phyloP scores from a whole-genome alignment of 92 coral and sea anemone species.

The Scolanthus callimorphus region DNA sequence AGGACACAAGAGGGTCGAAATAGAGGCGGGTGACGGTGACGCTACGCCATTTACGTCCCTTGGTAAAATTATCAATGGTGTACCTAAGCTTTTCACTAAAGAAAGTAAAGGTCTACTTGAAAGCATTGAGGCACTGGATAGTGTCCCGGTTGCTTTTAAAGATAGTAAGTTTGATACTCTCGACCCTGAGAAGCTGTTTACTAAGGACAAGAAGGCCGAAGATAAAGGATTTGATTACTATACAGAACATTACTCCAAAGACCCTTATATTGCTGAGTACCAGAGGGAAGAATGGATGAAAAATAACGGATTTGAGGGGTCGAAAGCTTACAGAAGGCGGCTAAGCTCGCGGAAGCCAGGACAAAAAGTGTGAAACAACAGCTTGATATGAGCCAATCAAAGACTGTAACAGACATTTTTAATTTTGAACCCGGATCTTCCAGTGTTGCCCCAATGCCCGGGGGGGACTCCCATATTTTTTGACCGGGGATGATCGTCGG shows the following conservation, averaged over 20 bases:
- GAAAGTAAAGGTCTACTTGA: background rate
- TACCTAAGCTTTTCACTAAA: background rate
- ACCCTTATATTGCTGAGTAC: conserved; percentile 75
- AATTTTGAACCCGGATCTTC: too few relatives aligned
- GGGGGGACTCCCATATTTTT: too few relatives aligned
- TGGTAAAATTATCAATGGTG: background rate
- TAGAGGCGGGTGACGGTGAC: conserved; percentile 18
- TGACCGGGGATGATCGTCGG: too few relatives aligned
- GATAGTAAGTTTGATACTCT: background rate
- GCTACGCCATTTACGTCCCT: conserved; percentile 4
- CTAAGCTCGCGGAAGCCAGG: too few relatives aligned
- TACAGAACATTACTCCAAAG: conserved; percentile 74
- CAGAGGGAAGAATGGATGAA: conserved; percentile 71
- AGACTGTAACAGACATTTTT: too few relatives aligned
- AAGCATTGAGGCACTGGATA: conserved; percentile 1
- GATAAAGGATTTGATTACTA: conserved; percentile 49
- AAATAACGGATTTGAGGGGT: conserved; percentile 12
- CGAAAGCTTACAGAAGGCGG: conserved; percentile 18
- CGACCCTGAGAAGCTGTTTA: background rate
- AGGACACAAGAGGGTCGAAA: conserved; percentile 35
- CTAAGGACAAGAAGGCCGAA: background rate
- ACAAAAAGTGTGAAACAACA: too few relatives aligned
- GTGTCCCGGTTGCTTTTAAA: background rate
- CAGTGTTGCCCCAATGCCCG: too few relatives aligned
- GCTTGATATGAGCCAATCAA: too few relatives aligned